phyloP scores from a whole-genome alignment of 2,113 vertebrate species.

The Lonchura striata region DNA sequence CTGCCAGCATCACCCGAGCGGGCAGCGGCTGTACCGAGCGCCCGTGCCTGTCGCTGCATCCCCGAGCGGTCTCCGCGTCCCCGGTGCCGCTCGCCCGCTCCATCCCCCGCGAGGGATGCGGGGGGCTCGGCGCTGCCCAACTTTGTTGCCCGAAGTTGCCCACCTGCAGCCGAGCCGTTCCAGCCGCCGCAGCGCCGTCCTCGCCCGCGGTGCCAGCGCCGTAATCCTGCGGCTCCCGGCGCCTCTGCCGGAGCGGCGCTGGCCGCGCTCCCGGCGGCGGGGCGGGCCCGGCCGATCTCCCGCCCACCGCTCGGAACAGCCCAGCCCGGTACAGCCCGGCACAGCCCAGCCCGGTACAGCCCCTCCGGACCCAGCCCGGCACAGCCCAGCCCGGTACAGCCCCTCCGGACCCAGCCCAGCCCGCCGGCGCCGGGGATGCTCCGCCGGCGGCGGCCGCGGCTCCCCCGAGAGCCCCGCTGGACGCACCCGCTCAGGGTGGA shows the following conservation, averaged over 20 bases:
- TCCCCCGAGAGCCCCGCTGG: rapidly evolving
- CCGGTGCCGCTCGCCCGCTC: neutral
- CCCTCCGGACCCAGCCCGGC: too few relatives aligned
- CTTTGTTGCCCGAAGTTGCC: neutral
- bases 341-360: too few relatives aligned
- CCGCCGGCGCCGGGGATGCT: neutral
- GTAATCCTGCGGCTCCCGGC: neutral
- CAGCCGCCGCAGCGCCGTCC: neutral
- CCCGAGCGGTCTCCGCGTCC: neutral
- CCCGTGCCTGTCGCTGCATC: neutral
- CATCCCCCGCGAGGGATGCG: neutral
- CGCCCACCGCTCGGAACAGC: neutral
- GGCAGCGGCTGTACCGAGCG: neutral
- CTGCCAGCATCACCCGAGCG: neutral
- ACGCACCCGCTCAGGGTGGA: neutral
- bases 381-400: rapidly evolving
- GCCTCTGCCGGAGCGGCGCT: neutral
- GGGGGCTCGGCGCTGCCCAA: neutral
- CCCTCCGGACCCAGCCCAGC: rapidly evolving
- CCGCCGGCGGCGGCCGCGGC: too few relatives aligned
- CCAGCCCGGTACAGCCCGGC: too few relatives aligned
- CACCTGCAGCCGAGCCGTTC: neutral
- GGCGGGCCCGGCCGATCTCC: neutral
- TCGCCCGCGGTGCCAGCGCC: neutral
- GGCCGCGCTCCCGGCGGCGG: neutral